Evolutionary conservation across 1,140 invertebrate species (phyloP), one percentile per base, ranked within the genome.

Genomic region (Rhagoletis pomonella): DNA sequence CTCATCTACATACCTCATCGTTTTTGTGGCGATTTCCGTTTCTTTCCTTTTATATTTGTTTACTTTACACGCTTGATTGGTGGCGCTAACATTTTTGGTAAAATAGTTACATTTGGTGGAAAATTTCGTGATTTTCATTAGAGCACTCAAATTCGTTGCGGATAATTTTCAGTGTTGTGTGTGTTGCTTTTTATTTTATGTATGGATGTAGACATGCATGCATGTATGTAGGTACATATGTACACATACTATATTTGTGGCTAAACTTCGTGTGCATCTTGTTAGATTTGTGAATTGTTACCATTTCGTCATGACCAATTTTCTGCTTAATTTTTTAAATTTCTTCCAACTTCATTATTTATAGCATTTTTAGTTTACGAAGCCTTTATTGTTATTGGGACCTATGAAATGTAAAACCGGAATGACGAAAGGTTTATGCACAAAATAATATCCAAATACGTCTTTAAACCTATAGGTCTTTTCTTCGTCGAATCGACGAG

Each of bases 21-120:
- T n/a, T 4, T 55, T 4, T 19, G n/a, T 19, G 10, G n/a, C n/a
- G 73, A 55, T 77, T 77, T 77, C 73, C 73, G 73, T 12, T 77
- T 50, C 4, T 44, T 62, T 7, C 14, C 6, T 69, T 50, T 50
- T 19, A n/a, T 17, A 17, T 58, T 69, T 9, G 47, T 81, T 50
- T 77, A 7, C 69, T 77, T 77, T 50, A 50, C 73, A 81, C 47
- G 47, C 73, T 81, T 55, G 73, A 81, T 29, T 81, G 73, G 47
- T 81, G 73, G 73, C 73, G 73, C 73, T 81, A 81, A 81, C 19
- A 81, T 47, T 81, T 29, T 81, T 81, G 47, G 47, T 50, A 47
- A 47, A 44, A 47, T n/a, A 47, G 12, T 77, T 69, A 73, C 69
- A 39, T 73, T 73, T 73, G 5, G 47, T 81, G 47, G 19, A 55